Conservation (phyloP, 2,113 vertebrate species). For the Paraplagusia blochii region DNA sequence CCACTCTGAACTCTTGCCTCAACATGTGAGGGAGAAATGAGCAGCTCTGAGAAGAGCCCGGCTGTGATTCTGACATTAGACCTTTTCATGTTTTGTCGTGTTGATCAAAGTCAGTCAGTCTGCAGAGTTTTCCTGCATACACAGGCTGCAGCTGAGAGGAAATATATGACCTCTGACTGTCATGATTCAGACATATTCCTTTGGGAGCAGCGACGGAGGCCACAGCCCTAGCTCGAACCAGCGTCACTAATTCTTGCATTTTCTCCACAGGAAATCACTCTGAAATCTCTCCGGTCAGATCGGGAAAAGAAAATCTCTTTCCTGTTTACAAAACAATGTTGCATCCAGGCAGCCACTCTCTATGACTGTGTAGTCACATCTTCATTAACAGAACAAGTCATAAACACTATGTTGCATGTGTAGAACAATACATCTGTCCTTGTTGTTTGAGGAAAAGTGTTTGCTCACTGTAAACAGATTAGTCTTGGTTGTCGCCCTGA, state of each 20-base stretch:
- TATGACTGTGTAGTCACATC: too few species aligned
- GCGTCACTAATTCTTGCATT: constrained; percentile 67
- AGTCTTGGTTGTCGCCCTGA: constrained; percentile 11
- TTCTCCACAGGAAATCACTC: constrained; percentile 70
- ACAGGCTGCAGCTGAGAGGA: constrained; percentile 48
- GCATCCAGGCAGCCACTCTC: constrained; percentile 20
- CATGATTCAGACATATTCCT: constrained; percentile 57
- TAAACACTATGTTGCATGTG: constrained; percentile 8
- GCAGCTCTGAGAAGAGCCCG: constrained; percentile 8
- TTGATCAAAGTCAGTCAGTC: constrained; percentile 64
- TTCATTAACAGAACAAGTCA: constrained; percentile 37
- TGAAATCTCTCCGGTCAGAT: constrained; percentile 54
- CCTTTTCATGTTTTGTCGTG: constrained; percentile 34
- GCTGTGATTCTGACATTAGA: constrained; percentile 44
- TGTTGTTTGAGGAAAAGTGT: constrained; percentile 9
- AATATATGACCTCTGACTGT: constrained; percentile 66
- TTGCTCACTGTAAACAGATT: constrained; percentile 17
- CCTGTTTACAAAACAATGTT: constrained; percentile 45
- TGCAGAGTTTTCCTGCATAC: constrained; percentile 33
- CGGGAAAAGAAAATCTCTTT: constrained; percentile 59
- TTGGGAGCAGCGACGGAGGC: constrained; percentile 47
- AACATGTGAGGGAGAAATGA: constrained; percentile 11
- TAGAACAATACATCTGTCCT: constrained; percentile 23
- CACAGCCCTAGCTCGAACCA: constrained; percentile 22
- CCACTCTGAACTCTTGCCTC: too few species aligned